phyloP scores from a whole-genome alignment of 2,888 invertebrate genomes.

The Lysandra coridon region DNA sequence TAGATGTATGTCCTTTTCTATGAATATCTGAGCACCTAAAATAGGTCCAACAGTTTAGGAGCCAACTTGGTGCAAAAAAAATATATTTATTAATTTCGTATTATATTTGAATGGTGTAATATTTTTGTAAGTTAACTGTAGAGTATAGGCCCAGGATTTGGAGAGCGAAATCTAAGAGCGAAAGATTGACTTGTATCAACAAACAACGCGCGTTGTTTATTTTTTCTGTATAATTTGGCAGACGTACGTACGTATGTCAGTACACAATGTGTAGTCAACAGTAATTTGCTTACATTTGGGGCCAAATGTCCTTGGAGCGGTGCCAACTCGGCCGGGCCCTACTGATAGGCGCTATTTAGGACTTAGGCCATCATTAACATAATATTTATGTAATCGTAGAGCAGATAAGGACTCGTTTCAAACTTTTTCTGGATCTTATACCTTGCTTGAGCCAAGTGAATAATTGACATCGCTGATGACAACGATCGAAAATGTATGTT shows the following conservation, averaged over 20 bases:
- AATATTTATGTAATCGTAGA: conserved; percentile 11
- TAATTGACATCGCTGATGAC: not conserved
- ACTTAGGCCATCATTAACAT: conserved; percentile 35
- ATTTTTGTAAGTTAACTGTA: not conserved
- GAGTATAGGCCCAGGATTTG: not conserved
- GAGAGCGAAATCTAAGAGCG: not conserved
- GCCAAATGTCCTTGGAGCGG: conserved; percentile 63
- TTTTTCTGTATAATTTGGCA: conserved; percentile 28
- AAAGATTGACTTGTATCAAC: conserved; percentile 13
- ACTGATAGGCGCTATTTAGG: conserved; percentile 36
- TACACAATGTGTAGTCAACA: conserved; percentile 50
- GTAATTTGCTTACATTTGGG: conserved; percentile 58
- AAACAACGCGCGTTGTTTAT: conserved; percentile 6
- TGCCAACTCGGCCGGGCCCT: conserved; percentile 51
- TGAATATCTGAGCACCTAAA: not conserved
- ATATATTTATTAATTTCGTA: not conserved
- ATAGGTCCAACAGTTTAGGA: not conserved
- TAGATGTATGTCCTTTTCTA: not conserved
- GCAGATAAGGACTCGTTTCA: conserved; percentile 14
- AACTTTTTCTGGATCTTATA: not conserved
- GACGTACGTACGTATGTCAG: conserved; percentile 29
- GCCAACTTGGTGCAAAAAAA: not conserved
- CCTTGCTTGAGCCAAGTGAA: not conserved
- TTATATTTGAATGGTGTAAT: not conserved
- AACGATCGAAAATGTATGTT: not conserved